Evolutionary conservation across 2,888 invertebrate species (phyloP).

Genomic region (Euzophera pinguis): DNA sequence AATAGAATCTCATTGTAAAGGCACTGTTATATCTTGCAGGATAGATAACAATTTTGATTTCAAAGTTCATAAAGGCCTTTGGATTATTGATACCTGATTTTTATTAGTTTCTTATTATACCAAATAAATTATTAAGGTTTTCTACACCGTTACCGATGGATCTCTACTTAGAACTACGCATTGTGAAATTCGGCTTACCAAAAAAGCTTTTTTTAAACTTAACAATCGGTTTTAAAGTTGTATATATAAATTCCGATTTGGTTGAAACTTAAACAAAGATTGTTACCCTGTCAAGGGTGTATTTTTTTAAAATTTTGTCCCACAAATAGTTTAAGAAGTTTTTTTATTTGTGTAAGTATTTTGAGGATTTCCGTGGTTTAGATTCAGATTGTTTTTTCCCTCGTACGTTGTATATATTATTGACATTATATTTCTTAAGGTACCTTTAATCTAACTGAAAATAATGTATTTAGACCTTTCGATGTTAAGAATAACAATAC

Average conservation of each 20-base stretch:
- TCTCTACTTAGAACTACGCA: conserved; percentile 67
- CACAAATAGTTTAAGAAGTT: conserved; percentile 56
- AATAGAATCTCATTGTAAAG: too few species aligned
- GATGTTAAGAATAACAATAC: conserved; percentile 78
- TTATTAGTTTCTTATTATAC: conserved; percentile 65
- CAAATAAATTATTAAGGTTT: conserved; percentile 74
- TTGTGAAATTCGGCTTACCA: conserved; percentile 60
- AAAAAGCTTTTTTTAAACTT: conserved; percentile 59
- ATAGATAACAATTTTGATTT: conserved; percentile 31
- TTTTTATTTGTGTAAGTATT: conserved; percentile 22
- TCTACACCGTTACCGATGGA: conserved; percentile 77
- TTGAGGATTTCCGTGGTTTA: conserved; percentile 40
- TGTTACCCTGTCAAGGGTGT: conserved; percentile 46
- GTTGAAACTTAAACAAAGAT: conserved; percentile 32
- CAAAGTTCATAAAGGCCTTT: conserved; percentile 43
- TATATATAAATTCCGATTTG: conserved; percentile 62
- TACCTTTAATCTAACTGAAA: conserved; percentile 64
- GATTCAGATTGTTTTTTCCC: conserved; percentile 43
- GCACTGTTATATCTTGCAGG: conserved; percentile 15
- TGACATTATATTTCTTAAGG: conserved; percentile 62
- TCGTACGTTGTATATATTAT: conserved; percentile 76
- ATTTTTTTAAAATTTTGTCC: conserved; percentile 61
- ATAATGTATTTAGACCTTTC: conserved; percentile 77
- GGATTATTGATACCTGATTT: conserved; percentile 66
- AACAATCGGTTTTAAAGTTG: conserved; percentile 62